A percentile compares a stretch with the other conserved stretches of the same genome.
These are phyloP conservation scores for Dilophus febrilis DNA, from an alignment of 2,888 invertebrate genomes.

Conservation along the genomic window DNA sequence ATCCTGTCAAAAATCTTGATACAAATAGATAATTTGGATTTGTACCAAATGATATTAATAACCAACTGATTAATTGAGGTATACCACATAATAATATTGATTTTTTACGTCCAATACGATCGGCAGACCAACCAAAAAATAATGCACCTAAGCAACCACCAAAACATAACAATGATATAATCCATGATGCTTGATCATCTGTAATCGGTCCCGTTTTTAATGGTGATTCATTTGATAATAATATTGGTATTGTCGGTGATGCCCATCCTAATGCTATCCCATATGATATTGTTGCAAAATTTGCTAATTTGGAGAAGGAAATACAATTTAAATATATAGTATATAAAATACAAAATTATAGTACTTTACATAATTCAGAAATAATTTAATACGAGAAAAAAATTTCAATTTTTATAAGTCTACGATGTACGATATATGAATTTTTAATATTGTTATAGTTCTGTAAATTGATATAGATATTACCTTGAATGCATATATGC, in stretches of 20 bases:
- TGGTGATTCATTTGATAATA: neutral
- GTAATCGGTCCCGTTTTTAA: neutral
- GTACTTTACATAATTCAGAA: no score
- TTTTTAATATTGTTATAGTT: no score
- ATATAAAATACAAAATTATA: no score
- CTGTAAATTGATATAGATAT: no score
- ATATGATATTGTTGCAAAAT: slow-evolving; percentile 3
- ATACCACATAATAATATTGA: slow-evolving; percentile 13
- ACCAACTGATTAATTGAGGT: slow-evolving; percentile 19
- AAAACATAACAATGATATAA: slow-evolving; percentile 22
- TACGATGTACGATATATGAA: no score
- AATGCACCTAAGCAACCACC: slow-evolving; percentile 23
- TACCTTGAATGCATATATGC: no score
- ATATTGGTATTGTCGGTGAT: neutral
- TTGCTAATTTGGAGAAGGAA: no score
- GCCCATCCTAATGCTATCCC: slow-evolving; percentile 1
- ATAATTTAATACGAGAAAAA: no score
- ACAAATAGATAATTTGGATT: slow-evolving; percentile 15
- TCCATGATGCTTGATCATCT: slow-evolving; percentile 22
- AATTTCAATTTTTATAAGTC: no score
- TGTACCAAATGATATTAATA: neutral
- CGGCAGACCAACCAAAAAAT: slow-evolving; percentile 22
- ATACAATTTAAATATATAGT: no score
- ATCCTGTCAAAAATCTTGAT: slow-evolving; percentile 21
- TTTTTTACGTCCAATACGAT: slow-evolving; percentile 20